A percentile compares a stretch with the other conserved stretches of the same genome.
phyloP scores from a whole-genome alignment of 1,140 invertebrate species.

The Aphis gossypii region DNA sequence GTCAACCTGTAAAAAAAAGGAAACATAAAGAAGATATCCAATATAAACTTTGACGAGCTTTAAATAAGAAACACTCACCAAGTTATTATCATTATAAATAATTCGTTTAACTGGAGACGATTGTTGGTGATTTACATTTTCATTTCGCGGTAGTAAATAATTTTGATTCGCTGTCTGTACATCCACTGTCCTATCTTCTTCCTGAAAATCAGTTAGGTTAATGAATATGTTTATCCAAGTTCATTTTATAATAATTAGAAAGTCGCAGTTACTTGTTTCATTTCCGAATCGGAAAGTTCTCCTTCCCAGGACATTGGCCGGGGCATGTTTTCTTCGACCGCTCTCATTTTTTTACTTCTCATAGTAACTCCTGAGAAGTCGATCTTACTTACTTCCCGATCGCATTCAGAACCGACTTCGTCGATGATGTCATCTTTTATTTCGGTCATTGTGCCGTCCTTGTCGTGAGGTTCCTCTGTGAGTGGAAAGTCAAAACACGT shows the following conservation, averaged over 20 bases:
- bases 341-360: slow-evolving; percentile 68
- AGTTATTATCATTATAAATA: slow-evolving; percentile 48
- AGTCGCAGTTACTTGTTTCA: slow-evolving; percentile 62
- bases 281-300: slow-evolving; percentile 80
- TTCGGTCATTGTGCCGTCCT: slow-evolving; percentile 39
- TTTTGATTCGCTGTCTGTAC: slow-evolving; percentile 47
- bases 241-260: background rate
- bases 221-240: background rate
- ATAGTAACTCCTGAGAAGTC: slow-evolving; percentile 68
- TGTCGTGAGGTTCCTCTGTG: slow-evolving; percentile 51
- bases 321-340: slow-evolving; percentile 65
- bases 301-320: slow-evolving; percentile 92
- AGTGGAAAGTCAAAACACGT: slow-evolving; percentile 23
- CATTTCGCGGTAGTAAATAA: slow-evolving; percentile 17
- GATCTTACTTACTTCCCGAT: slow-evolving; percentile 69
- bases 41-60: background rate
- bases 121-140: slow-evolving; percentile 23
- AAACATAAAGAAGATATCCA: background rate
- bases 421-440: slow-evolving; percentile 61
- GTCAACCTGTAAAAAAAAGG: slow-evolving; percentile 60
- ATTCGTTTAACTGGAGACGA: slow-evolving; percentile 22
- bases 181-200: slow-evolving; percentile 16
- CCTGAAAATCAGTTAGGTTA: slow-evolving; percentile 12
- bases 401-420: slow-evolving; percentile 67
- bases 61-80: background rate